Evolutionary conservation across 2,888 invertebrate species (phyloP), one percentile per base, ranked within the genome.

Genomic region (Meta bourneti): DNA sequence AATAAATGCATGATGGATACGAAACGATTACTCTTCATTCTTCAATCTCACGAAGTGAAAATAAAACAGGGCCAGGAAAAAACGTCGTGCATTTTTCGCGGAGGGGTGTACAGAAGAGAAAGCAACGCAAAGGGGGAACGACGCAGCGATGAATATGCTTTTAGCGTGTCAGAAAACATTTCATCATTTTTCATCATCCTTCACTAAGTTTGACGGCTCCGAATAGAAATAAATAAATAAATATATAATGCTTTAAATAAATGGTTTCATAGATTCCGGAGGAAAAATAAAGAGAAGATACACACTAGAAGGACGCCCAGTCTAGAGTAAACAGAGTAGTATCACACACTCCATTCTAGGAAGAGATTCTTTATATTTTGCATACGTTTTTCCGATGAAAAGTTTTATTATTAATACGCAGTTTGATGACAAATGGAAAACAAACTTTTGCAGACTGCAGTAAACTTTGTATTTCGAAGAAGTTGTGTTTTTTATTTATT

Each of bases 121-220:
- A 34, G 34, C 4, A 61, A 61, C 49, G 71, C 69, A 78, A 19
- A 13, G 16, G n/a, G 70, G 52, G 48, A 74, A 51, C 11, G 71
- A 84, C 16, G 83, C 75, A 34, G 61, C 81, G 86, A 90, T 90
- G 81, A 86, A 90, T 90, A 90, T 85, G 90, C 90, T 90, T 90
- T 90, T 90, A 90, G 90, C 90, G 86, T 90, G 90, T 90, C 90
- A 90, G 81, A 71, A 86, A 81, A 75, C 85, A 86, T 86, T 90
- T 71, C 85, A 80, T 86, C 81, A 81, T 81, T 90, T 86, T 90
- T 86, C 81, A 80, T 75, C 85, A 86, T 86, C 86, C 81, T 69
- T 85, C 81, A 90, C 85, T 81, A 90, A 81, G 81, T 90, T 86
- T 90, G 90, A 90, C 90, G 86, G 81, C 71, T n/a, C 48, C 13